These are phyloP conservation scores for Saccostrea glomerata DNA, from an alignment of 1,140 invertebrate genomes.

Conservation along the genomic window DNA sequence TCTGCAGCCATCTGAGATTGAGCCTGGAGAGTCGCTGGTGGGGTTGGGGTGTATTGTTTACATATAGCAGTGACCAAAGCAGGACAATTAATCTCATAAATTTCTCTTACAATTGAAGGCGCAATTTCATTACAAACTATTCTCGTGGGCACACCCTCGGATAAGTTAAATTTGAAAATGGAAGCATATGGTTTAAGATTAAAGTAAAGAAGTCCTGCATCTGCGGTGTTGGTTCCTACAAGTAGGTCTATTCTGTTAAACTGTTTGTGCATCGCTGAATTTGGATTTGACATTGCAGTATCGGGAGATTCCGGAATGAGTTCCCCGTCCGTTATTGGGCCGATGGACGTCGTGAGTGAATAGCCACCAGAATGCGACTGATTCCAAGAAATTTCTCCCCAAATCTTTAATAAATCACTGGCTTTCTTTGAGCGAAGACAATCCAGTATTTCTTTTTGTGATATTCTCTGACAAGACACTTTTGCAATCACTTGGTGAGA, in stretches of 20 bases:
- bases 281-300: slow-evolving; percentile 18
- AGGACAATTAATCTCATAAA: slow-evolving; percentile 43
- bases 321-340: slow-evolving; percentile 58
- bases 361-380: neutral
- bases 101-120: slow-evolving; percentile 51
- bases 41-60: slow-evolving; percentile 37
- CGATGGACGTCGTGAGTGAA: slow-evolving; percentile 39
- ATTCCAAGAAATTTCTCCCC: neutral
- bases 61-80: slow-evolving; percentile 32
- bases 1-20: slow-evolving; percentile 53
- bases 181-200: slow-evolving; percentile 46
- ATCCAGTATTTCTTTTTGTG: neutral
- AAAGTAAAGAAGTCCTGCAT: slow-evolving; percentile 50
- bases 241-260: slow-evolving; percentile 49
- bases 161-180: slow-evolving; percentile 41
- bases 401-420: slow-evolving; percentile 5
- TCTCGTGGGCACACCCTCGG: slow-evolving; percentile 48
- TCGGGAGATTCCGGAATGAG: slow-evolving; percentile 47
- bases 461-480: neutral
- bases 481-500: slow-evolving; percentile 21
- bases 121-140: slow-evolving; percentile 54
- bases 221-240: slow-evolving; percentile 56
- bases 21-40: neutral
- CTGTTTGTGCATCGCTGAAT: slow-evolving; percentile 35
- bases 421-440: slow-evolving; percentile 29